Conservation (phyloP, 2,113 vertebrate species). For the Etheostoma spectabile region DNA sequence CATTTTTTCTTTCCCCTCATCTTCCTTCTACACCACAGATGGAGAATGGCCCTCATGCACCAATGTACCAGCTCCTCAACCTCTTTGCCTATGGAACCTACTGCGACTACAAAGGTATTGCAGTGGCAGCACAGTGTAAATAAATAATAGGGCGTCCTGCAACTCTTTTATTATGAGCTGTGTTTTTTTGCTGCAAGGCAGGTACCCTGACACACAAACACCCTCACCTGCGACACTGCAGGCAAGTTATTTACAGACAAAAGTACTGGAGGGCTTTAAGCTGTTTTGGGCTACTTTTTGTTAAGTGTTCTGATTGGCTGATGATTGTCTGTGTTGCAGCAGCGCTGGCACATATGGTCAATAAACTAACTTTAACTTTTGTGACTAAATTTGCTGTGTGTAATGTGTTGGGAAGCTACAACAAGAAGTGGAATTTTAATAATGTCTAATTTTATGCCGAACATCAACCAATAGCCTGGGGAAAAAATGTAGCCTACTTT, state of each 20-base stretch:
- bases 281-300: slow-evolving; percentile 16
- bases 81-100: slow-evolving; percentile 97
- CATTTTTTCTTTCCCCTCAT: slow-evolving; percentile 24
- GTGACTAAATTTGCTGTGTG: slow-evolving; percentile 45
- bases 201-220: slow-evolving; percentile 42
- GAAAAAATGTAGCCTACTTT: slow-evolving; percentile 65
- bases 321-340: slow-evolving; percentile 14
- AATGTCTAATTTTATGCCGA: slow-evolving; percentile 63
- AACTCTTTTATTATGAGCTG: slow-evolving; percentile 64
- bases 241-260: slow-evolving; percentile 46
- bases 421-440: slow-evolving; percentile 62
- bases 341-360: slow-evolving; percentile 22
- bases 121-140: slow-evolving; percentile 71
- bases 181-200: slow-evolving; percentile 58
- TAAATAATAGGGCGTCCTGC: slow-evolving; percentile 67
- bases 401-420: slow-evolving; percentile 31
- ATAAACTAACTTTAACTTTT: slow-evolving; percentile 39
- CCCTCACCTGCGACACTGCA: slow-evolving; percentile 49
- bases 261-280: slow-evolving; percentile 24
- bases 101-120: slow-evolving; percentile 93
- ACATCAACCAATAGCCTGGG: slow-evolving; percentile 65
- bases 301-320: slow-evolving; percentile 22
- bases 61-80: slow-evolving; percentile 93
- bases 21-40: slow-evolving; percentile 80
- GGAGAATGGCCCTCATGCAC: slow-evolving; percentile 93